A percentile compares a stretch with the other conserved stretches of the same genome.
These are phyloP conservation scores for Odontophorus gujanensis DNA, from an alignment of 2,113 vertebrate species.

Conservation along the genomic window DNA sequence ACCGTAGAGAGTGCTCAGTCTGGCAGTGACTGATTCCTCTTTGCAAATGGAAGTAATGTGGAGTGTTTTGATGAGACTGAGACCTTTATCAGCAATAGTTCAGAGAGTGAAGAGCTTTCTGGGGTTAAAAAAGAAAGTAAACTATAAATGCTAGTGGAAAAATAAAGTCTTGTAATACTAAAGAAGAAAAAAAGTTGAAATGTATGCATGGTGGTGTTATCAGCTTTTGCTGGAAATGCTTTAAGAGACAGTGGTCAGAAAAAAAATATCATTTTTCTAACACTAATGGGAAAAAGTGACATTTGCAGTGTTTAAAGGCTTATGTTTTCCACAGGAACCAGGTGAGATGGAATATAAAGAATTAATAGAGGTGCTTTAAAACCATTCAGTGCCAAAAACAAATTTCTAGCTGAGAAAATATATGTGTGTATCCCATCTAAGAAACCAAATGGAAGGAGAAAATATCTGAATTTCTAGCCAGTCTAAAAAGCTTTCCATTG, in stretches of 20 bases:
- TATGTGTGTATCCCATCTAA: slow-evolving; percentile 58
- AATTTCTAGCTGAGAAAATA: slow-evolving; percentile 73
- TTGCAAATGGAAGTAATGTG: neutral
- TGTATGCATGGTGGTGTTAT: slow-evolving; percentile 1
- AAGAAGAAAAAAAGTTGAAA: slow-evolving; percentile 10
- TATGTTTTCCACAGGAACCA: slow-evolving; percentile 80
- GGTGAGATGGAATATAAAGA: slow-evolving; percentile 78
- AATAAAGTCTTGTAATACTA: neutral
- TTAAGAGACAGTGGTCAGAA: neutral
- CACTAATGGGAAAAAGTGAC: slow-evolving; percentile 59
- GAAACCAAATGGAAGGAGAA: slow-evolving; percentile 75
- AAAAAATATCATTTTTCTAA: slow-evolving; percentile 40
- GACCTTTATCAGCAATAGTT: neutral
- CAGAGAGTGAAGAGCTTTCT: neutral
- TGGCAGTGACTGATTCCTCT: neutral
- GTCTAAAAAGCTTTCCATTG: slow-evolving; percentile 65
- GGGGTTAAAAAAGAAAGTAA: slow-evolving; percentile 4
- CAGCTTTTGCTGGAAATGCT: slow-evolving; percentile 37
- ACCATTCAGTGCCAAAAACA: slow-evolving; percentile 65
- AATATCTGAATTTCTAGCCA: slow-evolving; percentile 73
- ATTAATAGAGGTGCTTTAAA: slow-evolving; percentile 77
- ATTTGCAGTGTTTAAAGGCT: slow-evolving; percentile 78
- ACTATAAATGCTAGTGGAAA: neutral
- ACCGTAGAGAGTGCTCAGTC: neutral
- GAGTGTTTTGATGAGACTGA: neutral